Evolutionary conservation across 2,113 vertebrate genomes (phyloP).

Genomic region (Antigone vipio): DNA sequence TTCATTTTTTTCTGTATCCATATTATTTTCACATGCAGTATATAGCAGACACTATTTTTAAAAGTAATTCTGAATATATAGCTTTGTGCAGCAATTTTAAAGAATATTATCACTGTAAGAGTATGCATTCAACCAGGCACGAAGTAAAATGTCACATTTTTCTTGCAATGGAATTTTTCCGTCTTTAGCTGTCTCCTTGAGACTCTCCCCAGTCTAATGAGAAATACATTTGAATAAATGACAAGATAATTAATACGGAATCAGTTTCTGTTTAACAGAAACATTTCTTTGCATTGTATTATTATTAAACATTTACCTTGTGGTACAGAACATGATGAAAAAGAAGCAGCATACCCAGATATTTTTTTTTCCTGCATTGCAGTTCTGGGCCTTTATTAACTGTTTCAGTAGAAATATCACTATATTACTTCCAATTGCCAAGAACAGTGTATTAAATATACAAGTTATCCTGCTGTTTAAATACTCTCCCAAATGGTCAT

Average conservation of each 20-base stretch:
- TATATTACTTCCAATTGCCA: background rate
- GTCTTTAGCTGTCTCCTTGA: background rate
- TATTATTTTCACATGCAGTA: background rate
- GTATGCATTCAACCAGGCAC: background rate
- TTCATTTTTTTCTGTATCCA: background rate
- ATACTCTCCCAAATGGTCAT: background rate
- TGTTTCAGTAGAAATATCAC: background rate
- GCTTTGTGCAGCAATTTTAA: background rate
- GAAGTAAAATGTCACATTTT: background rate
- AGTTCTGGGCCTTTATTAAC: background rate
- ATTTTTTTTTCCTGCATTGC: background rate
- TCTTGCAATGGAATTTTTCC: background rate
- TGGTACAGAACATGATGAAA: background rate
- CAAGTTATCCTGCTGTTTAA: background rate
- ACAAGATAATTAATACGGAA: background rate
- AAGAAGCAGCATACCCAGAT: background rate
- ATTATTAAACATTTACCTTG: background rate
- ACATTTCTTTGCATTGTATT: background rate
- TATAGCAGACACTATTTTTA: background rate
- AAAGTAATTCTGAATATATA: background rate
- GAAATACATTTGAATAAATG: background rate
- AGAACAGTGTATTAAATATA: background rate
- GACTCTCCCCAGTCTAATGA: background rate
- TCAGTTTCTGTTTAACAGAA: background rate
- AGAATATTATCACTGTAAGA: background rate